Base-by-base conservation (phyloP, 1,140 invertebrate species). In the Varroa destructor region DNA sequence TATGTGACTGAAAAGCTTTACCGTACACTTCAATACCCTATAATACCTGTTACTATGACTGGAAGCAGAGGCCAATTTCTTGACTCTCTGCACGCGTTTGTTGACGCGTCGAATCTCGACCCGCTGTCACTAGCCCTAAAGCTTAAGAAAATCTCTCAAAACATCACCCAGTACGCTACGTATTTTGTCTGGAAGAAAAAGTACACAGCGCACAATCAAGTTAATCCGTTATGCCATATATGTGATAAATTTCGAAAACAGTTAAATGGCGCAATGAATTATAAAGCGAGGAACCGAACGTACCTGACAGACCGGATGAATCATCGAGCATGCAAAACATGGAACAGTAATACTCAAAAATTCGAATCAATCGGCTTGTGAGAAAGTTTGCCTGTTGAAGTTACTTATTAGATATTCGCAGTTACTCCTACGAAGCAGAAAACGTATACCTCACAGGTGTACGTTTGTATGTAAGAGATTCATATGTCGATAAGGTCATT, bases 1-100 rank as follows among this genome's bases (percentile, higher is more conserved):
- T 80, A 80, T 71, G 74, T 80, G 12, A 80, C 79, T 1, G 79
- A 81, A 70, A 81, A 80, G 72, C 72, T 80, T 6, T 80, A 71
- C 43, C 67, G 72, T 1, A 51, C 57, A 12, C 36, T 67, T 1
- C 14, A 40, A 8, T 67, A 67, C 46, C 61, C 61, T 10, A 67
- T 67, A 25, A 67, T 75, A n/a, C 75, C 75, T 5, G 71, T 75
- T 42, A 74, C 75, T 40, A 40, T 67, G 12, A 14, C 61, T 40
- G 61, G 61, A 10, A 40, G 40, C 36, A 40, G 61, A 14, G 12
- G 5, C 10, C 12, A 37, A 12, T 67, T 67, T 2, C 37, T 67
- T 12, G 8, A 67, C 46, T 67, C 61, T 67, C 12, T 67, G 12
- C 40, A 67, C 61, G 61, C 61, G 1, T 67, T 67, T 40, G 61